Percentiles rank a stretch among this genome's conserved stretches.
These are phyloP conservation scores for Listronotus oregonensis DNA, from an alignment of 1,140 invertebrate species.

Conservation along the genomic window DNA sequence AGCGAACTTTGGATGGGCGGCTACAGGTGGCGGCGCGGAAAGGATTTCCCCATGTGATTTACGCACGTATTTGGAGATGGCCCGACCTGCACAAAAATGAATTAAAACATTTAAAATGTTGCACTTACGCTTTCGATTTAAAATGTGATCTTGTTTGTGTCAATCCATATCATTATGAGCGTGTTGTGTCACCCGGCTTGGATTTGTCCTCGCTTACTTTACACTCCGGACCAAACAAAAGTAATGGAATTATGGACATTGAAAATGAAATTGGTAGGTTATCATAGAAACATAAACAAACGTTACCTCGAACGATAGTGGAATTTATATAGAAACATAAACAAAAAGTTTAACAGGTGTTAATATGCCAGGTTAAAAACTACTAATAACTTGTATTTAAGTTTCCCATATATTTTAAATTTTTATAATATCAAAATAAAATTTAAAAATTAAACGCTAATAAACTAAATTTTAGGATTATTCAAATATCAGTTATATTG, in stretches of 20 bases:
- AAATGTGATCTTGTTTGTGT: conserved; percentile 97
- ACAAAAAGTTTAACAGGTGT: no score
- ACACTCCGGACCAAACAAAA: conserved; percentile 67
- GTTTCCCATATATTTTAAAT: no score
- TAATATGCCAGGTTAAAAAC: no score
- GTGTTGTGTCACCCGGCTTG: conserved; percentile 96
- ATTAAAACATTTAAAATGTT: conserved; percentile 95
- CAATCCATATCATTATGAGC: conserved; percentile 98
- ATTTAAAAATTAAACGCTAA: no score
- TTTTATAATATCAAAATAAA: no score
- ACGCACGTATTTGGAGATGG: conserved; percentile 98
- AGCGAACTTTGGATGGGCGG: conserved; percentile 94
- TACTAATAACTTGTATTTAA: no score
- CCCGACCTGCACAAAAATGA: conserved; percentile 99
- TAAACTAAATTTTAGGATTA: no score
- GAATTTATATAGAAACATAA: no score
- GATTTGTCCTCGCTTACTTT: conserved; percentile 85
- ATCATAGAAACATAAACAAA: neutral
- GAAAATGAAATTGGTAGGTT: conserved; percentile 66
- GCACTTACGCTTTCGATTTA: conserved; percentile 90
- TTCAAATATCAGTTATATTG: no score
- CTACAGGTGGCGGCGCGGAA: conserved; percentile 98
- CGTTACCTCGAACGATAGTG: no score
- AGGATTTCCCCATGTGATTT: conserved; percentile 99
- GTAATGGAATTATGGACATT: conserved; percentile 69